Evolutionary conservation across 2,113 vertebrate species (phyloP).

Genomic region (Aphelocoma coerulescens): DNA sequence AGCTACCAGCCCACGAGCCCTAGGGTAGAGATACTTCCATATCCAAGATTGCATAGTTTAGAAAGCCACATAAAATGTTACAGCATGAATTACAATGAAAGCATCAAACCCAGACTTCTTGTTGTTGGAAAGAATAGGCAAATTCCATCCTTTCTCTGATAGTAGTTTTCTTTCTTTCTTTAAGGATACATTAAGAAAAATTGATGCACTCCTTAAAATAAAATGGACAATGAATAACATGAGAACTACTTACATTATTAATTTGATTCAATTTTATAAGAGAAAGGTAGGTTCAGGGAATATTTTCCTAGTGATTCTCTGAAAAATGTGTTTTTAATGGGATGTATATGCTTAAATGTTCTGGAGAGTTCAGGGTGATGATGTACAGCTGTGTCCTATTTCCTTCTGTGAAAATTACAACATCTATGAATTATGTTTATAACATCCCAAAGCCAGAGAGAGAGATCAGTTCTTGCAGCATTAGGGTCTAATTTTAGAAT

Average conservation of each 20-base stretch:
- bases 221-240: neutral
- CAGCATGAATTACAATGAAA: neutral
- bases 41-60: neutral
- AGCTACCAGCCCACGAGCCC: neutral
- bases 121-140: neutral
- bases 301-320: neutral
- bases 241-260: slow-evolving; percentile 20
- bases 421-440: neutral
- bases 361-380: neutral
- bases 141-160: neutral
- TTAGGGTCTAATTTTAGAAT: neutral
- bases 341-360: neutral
- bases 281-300: neutral
- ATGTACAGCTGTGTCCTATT: neutral
- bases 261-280: slow-evolving; percentile 6
- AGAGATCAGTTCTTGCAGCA: neutral
- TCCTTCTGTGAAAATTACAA: neutral
- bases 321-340: slow-evolving; percentile 39
- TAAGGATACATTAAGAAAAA: neutral
- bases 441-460: neutral
- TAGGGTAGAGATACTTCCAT: neutral
- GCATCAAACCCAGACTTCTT: neutral
- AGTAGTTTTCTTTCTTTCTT: neutral
- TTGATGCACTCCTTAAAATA: neutral
- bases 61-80: slow-evolving; percentile 3